phyloP scores from a whole-genome alignment of 2,113 vertebrate species.

The Percopsis transmontana region DNA sequence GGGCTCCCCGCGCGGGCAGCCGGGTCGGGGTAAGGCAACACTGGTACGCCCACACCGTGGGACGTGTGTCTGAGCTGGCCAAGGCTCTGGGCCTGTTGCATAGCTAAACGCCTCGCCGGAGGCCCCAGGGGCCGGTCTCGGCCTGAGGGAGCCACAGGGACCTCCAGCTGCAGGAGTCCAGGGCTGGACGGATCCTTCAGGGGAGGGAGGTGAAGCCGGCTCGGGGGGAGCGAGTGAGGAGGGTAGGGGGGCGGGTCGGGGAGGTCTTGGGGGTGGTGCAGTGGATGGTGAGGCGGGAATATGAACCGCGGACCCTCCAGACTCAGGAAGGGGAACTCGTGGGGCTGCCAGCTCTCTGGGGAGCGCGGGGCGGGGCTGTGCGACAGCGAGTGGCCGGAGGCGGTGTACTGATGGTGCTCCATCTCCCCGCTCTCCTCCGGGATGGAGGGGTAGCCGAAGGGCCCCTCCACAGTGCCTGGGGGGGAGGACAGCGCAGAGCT shows the following conservation, averaged over 20 bases:
- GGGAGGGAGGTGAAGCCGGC: constrained; percentile 72
- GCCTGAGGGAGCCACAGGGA: constrained; percentile 87
- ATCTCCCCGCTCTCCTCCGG: constrained; percentile 91
- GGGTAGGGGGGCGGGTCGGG: constrained; percentile 83
- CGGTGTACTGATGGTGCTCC: constrained; percentile 81
- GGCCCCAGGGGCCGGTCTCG: constrained; percentile 84
- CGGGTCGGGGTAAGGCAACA: constrained; percentile 98
- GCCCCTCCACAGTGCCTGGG: constrained; percentile 86
- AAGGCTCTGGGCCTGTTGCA: constrained; percentile 95
- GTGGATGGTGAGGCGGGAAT: constrained; percentile 85
- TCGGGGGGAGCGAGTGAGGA: constrained; percentile 72
- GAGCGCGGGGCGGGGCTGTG: constrained; percentile 92
- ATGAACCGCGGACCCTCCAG: constrained; percentile 90
- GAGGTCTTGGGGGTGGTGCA: constrained; percentile 84
- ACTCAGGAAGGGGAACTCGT: constrained; percentile 89
- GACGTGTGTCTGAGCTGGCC: constrained; percentile 99
- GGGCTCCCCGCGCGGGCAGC: constrained; percentile 88
- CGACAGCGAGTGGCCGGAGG: constrained; percentile 92
- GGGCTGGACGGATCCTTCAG: constrained; percentile 84
- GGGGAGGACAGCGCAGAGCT: constrained; percentile 97
- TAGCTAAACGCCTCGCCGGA: constrained; percentile 92
- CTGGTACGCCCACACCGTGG: constrained; percentile 98
- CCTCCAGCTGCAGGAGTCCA: constrained; percentile 94
- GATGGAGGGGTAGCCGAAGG: constrained; percentile 92
- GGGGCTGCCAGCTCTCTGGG: constrained; percentile 92